phyloP scores from a whole-genome alignment of 2,888 invertebrate genomes.

The Baccha elongata region DNA sequence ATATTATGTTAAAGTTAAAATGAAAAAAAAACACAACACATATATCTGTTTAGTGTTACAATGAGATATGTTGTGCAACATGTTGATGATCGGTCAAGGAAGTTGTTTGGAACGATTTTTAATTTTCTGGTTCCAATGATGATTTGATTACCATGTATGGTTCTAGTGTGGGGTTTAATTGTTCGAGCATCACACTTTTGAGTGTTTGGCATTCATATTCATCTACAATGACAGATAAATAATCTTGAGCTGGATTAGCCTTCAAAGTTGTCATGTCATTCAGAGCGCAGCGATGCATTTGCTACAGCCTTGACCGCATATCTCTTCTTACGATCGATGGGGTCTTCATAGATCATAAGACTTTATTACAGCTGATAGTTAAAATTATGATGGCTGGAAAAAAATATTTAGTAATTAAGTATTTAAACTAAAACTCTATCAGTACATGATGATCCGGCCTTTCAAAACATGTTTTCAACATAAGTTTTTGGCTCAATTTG shows the following conservation, averaged over 20 bases:
- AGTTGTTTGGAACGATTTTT: constrained; percentile 45
- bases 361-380: background rate
- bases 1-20: background rate
- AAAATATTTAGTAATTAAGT: too few species aligned
- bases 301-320: constrained; percentile 58
- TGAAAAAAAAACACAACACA: background rate
- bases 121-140: constrained; percentile 8
- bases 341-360: background rate
- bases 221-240: constrained; percentile 13
- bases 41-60: constrained; percentile 13
- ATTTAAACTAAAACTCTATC: too few species aligned
- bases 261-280: constrained; percentile 51
- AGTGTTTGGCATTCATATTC: constrained; percentile 33
- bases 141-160: constrained; percentile 54
- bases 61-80: constrained; percentile 55
- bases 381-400: too few species aligned
- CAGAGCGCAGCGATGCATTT: constrained; percentile 42
- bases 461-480: too few species aligned
- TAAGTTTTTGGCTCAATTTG: too few species aligned
- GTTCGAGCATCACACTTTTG: background rate
- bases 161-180: background rate
- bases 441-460: too few species aligned
- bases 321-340: background rate
- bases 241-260: constrained; percentile 30
- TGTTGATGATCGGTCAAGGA: constrained; percentile 60